Conservation (phyloP, 1,140 invertebrate genomes). For the Dryas iulia region DNA sequence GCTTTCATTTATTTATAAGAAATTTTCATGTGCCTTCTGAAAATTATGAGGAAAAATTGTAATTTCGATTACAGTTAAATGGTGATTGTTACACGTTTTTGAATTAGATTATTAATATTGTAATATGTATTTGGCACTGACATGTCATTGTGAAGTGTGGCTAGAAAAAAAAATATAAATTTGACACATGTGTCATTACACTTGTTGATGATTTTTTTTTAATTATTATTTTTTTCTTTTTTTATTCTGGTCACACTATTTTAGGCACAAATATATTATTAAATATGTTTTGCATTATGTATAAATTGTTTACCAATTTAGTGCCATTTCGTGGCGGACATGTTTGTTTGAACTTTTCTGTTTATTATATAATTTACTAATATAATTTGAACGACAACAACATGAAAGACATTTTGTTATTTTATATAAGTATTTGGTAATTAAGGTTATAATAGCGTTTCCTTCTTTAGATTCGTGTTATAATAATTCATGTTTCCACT, state of each 20-base stretch:
- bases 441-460: conserved; percentile 77
- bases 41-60: conserved; percentile 63
- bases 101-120: conserved; percentile 38
- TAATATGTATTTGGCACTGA: conserved; percentile 47
- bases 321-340: neutral
- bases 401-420: conserved; percentile 73
- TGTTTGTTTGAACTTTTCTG: neutral
- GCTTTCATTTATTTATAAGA: conserved; percentile 66
- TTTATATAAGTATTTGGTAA: conserved; percentile 76
- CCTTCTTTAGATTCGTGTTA: conserved; percentile 79
- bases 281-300: conserved; percentile 40
- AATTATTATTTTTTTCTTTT: neutral
- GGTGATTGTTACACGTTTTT: conserved; percentile 64
- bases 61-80: conserved; percentile 63
- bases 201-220: neutral
- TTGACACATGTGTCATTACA: too few relatives aligned
- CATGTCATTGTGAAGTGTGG: conserved; percentile 42
- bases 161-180: conserved; percentile 24
- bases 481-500: conserved; percentile 79
- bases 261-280: conserved; percentile 37
- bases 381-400: conserved; percentile 42
- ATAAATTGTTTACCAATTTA: neutral
- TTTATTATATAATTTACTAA: neutral
- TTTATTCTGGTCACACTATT: conserved; percentile 31
- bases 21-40: conserved; percentile 78